Evolutionary conservation across 2,113 vertebrate species (phyloP).

Genomic region (Taurulus bubalis): DNA sequence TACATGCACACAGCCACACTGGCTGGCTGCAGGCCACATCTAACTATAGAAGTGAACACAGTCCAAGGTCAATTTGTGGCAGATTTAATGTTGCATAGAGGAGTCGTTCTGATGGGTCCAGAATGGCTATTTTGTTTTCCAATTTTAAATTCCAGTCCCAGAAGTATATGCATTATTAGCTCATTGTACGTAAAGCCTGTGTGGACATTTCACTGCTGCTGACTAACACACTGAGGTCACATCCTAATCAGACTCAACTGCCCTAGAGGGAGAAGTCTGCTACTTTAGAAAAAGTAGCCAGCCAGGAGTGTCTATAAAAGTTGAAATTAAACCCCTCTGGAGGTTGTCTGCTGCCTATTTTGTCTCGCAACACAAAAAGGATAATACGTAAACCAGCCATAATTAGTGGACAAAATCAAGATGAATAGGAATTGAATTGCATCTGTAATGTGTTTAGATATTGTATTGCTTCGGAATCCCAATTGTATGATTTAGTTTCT

Average conservation of each 20-base stretch:
- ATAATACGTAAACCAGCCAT: neutral
- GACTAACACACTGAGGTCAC: neutral
- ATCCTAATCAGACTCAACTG: slow-evolving; percentile 20
- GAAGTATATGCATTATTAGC: slow-evolving; percentile 16
- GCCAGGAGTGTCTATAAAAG: slow-evolving; percentile 17
- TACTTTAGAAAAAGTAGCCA: slow-evolving; percentile 6
- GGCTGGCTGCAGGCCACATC: slow-evolving; percentile 55
- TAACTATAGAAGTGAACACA: slow-evolving; percentile 62
- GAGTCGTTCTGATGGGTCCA: slow-evolving; percentile 24
- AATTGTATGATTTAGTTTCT: neutral
- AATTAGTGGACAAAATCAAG: neutral
- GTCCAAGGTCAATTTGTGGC: slow-evolving; percentile 45
- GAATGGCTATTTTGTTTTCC: slow-evolving; percentile 53
- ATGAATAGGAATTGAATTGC: neutral
- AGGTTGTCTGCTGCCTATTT: neutral
- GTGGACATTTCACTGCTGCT: slow-evolving; percentile 20
- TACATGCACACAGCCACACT: slow-evolving; percentile 48
- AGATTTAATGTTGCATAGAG: slow-evolving; percentile 45
- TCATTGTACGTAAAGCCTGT: slow-evolving; percentile 16
- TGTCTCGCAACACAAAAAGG: neutral
- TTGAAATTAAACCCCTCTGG: neutral
- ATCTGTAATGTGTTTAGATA: neutral
- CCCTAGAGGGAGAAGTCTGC: slow-evolving; percentile 27
- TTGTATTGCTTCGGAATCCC: neutral
- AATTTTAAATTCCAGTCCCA: slow-evolving; percentile 40